Percentiles rank a stretch among this genome's conserved stretches.
Evolutionary conservation across 2,113 vertebrate genomes (phyloP).

Genomic region (Urocolius indicus): DNA sequence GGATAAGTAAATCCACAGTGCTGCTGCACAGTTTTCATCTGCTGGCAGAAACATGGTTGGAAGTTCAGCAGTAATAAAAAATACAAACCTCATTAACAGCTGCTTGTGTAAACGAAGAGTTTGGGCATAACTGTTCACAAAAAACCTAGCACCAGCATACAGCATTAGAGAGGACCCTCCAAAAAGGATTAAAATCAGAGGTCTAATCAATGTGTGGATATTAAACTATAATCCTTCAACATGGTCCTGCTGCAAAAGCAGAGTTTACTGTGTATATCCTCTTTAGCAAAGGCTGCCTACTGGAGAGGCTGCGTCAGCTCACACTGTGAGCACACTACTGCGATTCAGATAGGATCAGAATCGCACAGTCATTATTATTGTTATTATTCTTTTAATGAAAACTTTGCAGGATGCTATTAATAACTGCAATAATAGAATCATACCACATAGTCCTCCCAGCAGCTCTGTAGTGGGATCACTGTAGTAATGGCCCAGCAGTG

Average conservation of each 20-base stretch:
- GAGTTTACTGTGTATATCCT: background rate
- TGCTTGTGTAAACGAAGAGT: background rate
- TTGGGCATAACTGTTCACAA: background rate
- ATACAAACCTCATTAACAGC: background rate
- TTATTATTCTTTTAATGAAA: background rate
- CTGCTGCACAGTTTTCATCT: background rate
- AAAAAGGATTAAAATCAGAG: background rate
- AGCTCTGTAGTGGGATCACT: background rate
- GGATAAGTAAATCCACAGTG: background rate
- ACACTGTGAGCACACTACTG: background rate
- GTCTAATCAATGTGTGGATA: background rate
- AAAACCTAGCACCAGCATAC: background rate
- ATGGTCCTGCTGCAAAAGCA: background rate
- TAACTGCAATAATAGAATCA: background rate
- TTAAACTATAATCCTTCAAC: background rate
- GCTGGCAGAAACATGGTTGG: background rate
- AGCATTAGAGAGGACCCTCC: background rate
- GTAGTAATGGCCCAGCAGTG: background rate
- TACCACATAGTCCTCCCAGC: background rate
- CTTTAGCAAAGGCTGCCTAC: background rate
- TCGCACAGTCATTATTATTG: background rate
- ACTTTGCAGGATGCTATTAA: background rate
- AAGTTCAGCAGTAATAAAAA: conserved; percentile 16
- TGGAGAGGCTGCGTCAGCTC: background rate
- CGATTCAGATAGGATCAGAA: background rate